Percentiles rank a stretch among this genome's conserved stretches.
Evolutionary conservation across 2,113 vertebrate species (phyloP).

Genomic region (Petrocephalus microphthalmus): DNA sequence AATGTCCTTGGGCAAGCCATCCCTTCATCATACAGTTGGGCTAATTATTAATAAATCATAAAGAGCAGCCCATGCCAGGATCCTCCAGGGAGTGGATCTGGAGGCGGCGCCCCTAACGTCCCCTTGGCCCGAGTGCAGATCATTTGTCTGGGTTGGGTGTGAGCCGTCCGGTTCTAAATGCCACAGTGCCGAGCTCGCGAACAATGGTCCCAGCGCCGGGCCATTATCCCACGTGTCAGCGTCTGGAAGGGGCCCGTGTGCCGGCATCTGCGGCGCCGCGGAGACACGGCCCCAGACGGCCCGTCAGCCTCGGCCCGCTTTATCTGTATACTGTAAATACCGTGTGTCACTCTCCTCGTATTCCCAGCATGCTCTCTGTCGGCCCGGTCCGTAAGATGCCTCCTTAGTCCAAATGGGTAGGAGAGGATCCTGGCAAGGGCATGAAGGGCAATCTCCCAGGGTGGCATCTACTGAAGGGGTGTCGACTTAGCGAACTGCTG

Average conservation of each 20-base stretch:
- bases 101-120: slow-evolving; percentile 52
- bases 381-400: neutral
- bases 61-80: slow-evolving; percentile 45
- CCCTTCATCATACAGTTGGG: slow-evolving; percentile 33
- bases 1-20: slow-evolving; percentile 14
- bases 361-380: neutral
- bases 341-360: slow-evolving; percentile 24
- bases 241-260: slow-evolving; percentile 52
- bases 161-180: slow-evolving; percentile 55
- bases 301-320: slow-evolving; percentile 58
- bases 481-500: neutral
- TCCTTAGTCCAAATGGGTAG: neutral
- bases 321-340: slow-evolving; percentile 63
- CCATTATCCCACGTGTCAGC: slow-evolving; percentile 66
- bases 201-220: slow-evolving; percentile 58
- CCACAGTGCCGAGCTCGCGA: slow-evolving; percentile 53
- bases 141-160: slow-evolving; percentile 56
- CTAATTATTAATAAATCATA: slow-evolving; percentile 55
- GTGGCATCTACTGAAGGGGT: neutral
- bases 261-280: slow-evolving; percentile 60
- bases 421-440: neutral
- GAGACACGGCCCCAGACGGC: slow-evolving; percentile 63
- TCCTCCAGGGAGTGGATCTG: slow-evolving; percentile 48
- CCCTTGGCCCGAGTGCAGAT: slow-evolving; percentile 51
- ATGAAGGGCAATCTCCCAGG: neutral